Percentiles rank a stretch among this genome's conserved stretches.
These are phyloP conservation scores for Pterocles burchelli DNA, from an alignment of 2,113 vertebrate genomes.

Conservation along the genomic window DNA sequence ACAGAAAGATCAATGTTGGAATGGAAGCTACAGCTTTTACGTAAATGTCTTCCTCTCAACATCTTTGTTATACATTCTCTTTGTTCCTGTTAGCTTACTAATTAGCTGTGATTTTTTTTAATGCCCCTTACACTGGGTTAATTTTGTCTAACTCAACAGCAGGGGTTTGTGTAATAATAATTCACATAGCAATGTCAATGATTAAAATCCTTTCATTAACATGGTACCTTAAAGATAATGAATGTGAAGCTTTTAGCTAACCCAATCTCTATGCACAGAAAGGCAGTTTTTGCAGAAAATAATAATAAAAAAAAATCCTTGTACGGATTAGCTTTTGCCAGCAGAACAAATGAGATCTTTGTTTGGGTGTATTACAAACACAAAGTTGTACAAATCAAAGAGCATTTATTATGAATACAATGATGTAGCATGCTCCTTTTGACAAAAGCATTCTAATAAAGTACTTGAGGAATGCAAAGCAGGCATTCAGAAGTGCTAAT, in stretches of 20 bases:
- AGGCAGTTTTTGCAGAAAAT: slow-evolving; percentile 62
- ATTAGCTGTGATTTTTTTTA: slow-evolving; percentile 81
- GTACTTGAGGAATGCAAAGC: slow-evolving; percentile 70
- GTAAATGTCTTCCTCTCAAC: slow-evolving; percentile 60
- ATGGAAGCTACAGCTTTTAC: slow-evolving; percentile 53
- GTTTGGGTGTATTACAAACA: slow-evolving; percentile 66
- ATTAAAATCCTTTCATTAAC: slow-evolving; percentile 86
- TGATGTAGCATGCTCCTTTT: slow-evolving; percentile 49
- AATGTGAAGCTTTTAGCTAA: slow-evolving; percentile 75
- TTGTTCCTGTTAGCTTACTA: slow-evolving; percentile 81
- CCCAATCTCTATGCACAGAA: slow-evolving; percentile 70
- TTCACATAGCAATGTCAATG: slow-evolving; percentile 81
- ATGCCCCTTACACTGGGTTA: slow-evolving; percentile 81
- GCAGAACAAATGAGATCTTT: slow-evolving; percentile 70
- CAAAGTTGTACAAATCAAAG: slow-evolving; percentile 69
- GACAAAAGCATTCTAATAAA: slow-evolving; percentile 70
- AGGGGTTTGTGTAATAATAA: slow-evolving; percentile 85
- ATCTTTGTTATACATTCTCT: slow-evolving; percentile 78
- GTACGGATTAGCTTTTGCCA: slow-evolving; percentile 60
- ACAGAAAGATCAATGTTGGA: slow-evolving; percentile 44
- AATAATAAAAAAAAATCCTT: slow-evolving; percentile 52
- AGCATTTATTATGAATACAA: slow-evolving; percentile 73
- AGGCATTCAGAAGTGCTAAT: slow-evolving; percentile 67
- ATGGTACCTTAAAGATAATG: slow-evolving; percentile 83
- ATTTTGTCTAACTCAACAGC: slow-evolving; percentile 85